Evolutionary conservation across 2,113 vertebrate genomes (phyloP).

Genomic region (Cebus imitator): DNA sequence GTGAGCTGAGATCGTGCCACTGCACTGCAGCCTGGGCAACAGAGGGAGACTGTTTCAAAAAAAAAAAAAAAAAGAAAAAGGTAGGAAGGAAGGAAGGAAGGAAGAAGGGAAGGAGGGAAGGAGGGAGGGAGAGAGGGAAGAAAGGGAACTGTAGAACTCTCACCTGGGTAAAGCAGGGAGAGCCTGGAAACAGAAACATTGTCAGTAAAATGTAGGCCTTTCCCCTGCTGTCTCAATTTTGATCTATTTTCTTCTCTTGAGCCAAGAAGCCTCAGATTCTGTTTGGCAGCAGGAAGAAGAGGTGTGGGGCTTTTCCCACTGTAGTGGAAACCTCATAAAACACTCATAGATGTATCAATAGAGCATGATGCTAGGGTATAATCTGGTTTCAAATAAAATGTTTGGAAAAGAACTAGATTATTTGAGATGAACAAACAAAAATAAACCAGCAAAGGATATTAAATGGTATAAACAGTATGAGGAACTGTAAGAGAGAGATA

Average conservation of each 20-base stretch:
- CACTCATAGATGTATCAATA: not conserved
- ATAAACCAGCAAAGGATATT: not conserved
- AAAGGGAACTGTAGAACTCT: not conserved
- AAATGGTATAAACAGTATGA: not conserved
- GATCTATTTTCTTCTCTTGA: not conserved
- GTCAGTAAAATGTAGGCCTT: not conserved
- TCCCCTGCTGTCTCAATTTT: not conserved
- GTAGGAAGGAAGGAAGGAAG: too few relatives aligned
- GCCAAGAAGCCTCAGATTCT: not conserved
- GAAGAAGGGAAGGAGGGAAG: too few relatives aligned
- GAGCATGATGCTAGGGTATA: not conserved
- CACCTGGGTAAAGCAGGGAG: not conserved
- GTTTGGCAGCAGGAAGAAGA: not conserved
- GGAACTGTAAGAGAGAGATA: not conserved
- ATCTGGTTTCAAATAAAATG: not conserved
- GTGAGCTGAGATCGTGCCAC: too few relatives aligned
- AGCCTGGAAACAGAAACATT: not conserved
- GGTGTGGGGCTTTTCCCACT: not conserved
- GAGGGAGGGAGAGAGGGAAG: too few relatives aligned
- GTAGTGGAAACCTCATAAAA: not conserved
- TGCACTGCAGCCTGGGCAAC: too few relatives aligned
- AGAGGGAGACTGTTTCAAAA: too few relatives aligned
- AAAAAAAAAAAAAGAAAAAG: too few relatives aligned
- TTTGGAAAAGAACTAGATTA: not conserved
- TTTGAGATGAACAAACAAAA: not conserved